phyloP scores from a whole-genome alignment of 2,888 invertebrate species.

The Linyphia triangularis region DNA sequence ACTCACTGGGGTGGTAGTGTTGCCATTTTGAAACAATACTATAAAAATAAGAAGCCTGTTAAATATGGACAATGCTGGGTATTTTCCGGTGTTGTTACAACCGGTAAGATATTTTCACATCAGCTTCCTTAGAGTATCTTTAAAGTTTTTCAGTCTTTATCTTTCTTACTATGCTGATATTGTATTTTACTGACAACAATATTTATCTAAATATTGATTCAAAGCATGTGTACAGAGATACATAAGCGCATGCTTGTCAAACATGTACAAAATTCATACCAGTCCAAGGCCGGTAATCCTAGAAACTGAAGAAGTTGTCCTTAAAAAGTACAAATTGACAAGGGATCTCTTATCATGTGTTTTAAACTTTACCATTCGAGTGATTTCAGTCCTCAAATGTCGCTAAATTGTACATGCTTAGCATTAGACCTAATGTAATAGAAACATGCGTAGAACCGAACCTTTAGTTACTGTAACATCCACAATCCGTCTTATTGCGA shows the following conservation, averaged over 20 bases:
- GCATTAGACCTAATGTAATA: too few relatives aligned
- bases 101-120: conserved; percentile 60
- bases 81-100: conserved; percentile 79
- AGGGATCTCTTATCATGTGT: too few relatives aligned
- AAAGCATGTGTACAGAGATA: background rate
- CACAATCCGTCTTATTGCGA: too few relatives aligned
- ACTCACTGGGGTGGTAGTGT: conserved; percentile 80
- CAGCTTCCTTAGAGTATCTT: background rate
- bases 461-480: too few relatives aligned
- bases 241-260: background rate
- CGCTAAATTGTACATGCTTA: too few relatives aligned
- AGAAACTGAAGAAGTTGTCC: too few relatives aligned
- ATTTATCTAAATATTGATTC: background rate
- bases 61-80: conserved; percentile 81
- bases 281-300: too few relatives aligned
- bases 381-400: too few relatives aligned
- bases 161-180: background rate
- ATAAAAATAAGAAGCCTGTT: conserved; percentile 78
- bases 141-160: background rate
- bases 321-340: too few relatives aligned
- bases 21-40: conserved; percentile 79
- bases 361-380: too few relatives aligned
- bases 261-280: background rate
- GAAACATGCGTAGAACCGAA: too few relatives aligned
- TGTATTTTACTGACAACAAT: background rate